Evolutionary conservation across 2,888 invertebrate species (phyloP), one percentile per base, ranked within the genome.

Genomic region (Sicus ferrugineus): DNA sequence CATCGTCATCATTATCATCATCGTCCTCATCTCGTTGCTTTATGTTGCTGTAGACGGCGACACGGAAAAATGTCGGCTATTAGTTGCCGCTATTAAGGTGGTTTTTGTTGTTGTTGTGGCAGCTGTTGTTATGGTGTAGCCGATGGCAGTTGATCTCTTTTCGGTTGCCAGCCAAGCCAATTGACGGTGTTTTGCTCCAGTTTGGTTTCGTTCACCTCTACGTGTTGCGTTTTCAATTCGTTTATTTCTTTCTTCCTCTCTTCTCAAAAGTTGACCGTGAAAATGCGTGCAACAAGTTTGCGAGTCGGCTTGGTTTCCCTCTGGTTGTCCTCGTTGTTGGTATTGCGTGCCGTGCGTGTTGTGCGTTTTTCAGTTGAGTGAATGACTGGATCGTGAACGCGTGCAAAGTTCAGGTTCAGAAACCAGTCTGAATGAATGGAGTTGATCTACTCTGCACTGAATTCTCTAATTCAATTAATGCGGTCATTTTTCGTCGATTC

Each of bases 111-210:
- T 64, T 34, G n/a, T 56, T 46, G 61, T 58, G 21, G 68, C 46
- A 42, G 46, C 11, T 68, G 46, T 56, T 69, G 64, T 38, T 68
- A 34, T 50, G 52, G 52, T 52, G 19, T 19, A 3, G 64, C 26
- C 4, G 31, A 23, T 48, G 38, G 16, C 28, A 46, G 7, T 54
- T 54, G 7, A 42, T 23, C 28, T 54, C 54, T 52, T 21, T 54
- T 42, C 42, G 42, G 54, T 54, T 28, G 14, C 14, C 14, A 54
- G 9, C 30, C 9, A 28, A 61, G 59, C 31, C 50, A 5, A 4
- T 19, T 48, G 14, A 72, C 72, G 73, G 70, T 70, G 48, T 70
- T 72, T 73, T 73, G 31, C 54, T 23, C 48, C 58, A 48, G 21
- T 68, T 69, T 30, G n/a, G 58, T 64, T 58, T 63, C 56, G 48